Conservation (phyloP, 2,888 invertebrate genomes). For the Venusia cambrica region DNA sequence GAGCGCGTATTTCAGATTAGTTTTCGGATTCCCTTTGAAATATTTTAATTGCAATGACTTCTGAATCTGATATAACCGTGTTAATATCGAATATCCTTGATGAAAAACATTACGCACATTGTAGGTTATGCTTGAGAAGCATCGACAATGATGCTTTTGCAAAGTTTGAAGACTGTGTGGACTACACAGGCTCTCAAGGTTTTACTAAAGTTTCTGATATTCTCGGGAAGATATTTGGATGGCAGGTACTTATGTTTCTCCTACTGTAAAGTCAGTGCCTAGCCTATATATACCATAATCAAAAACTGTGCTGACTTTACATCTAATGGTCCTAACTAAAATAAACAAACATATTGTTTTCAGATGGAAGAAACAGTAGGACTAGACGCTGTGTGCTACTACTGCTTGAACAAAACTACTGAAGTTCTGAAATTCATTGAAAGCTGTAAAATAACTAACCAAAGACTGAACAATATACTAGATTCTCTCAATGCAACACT, state of each 20-base stretch:
- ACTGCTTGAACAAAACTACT: conserved; percentile 50
- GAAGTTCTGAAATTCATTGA: conserved; percentile 47
- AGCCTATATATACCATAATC: too few relatives aligned
- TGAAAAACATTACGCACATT: conserved; percentile 57
- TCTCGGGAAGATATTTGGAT: conserved; percentile 43
- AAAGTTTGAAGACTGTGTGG: conserved; percentile 52
- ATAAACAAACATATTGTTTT: too few relatives aligned
- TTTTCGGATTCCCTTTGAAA: conserved; percentile 18
- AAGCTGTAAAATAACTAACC: conserved; percentile 44
- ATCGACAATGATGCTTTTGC: conserved; percentile 49
- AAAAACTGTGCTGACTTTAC: too few relatives aligned
- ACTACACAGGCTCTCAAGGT: conserved; percentile 34
- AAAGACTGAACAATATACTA: conserved; percentile 46
- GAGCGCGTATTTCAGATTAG: conserved; percentile 46
- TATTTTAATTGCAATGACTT: conserved; percentile 37
- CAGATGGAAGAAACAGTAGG: conserved; percentile 59
- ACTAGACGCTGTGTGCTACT: conserved; percentile 56
- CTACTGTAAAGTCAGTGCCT: too few relatives aligned
- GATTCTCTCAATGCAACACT: conserved; percentile 45
- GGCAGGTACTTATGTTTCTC: too few relatives aligned
- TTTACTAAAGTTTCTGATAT: conserved; percentile 37
- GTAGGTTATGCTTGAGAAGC: conserved; percentile 64
- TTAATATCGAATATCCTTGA: conserved; percentile 57
- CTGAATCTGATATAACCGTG: conserved; percentile 43
- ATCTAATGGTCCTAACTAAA: too few relatives aligned